Base-by-base conservation (phyloP, 2,797 vertebrate genomes). In the Notolabrus celidotus region DNA sequence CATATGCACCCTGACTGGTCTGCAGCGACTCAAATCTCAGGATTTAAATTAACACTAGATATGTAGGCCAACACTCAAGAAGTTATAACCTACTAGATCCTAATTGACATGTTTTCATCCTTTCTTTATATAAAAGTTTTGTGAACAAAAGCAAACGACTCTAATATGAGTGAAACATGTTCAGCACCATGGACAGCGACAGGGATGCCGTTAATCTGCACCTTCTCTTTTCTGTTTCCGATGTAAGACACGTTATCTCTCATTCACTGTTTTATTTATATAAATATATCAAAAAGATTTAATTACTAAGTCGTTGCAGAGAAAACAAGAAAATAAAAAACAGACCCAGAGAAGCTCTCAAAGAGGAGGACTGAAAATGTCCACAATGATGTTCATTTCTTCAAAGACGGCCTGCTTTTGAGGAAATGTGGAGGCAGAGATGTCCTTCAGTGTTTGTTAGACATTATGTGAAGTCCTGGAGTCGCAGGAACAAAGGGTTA, bases 371-470 rank as follows among this genome's bases (percentile, higher is more conserved):
- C 14, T 17, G 1, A 17, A 1, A 0, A 25, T 22, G 46, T 25
- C 41, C 46, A 3, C 25, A 43, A 43, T 23, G 3, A 34, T 23
- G 17, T 12, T 59, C 29, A 46, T 10, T 45, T 16, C 9, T 53
- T 38, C n/a, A 70, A 20, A 69, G 22, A 53, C 8, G 27, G 33
- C 0, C 11, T 39, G 23, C 12, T 46, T 31, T 47, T 17, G 15
- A 43, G 16, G 38, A 34, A 34, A 50, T 31, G 38, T 34, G n/a
- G 10, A 42, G 36, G 55, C 27, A 31, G 5, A 7, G 16, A 46
- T 41, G 55, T 49, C 62, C 34, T 67, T 74, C 71, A 55, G 16
- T 41, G 6, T 20, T 12, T 33, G 25, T 27, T 50, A 29, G 31
- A 17, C 9, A 54, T 5, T 33, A 20, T 12, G 19, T 11, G 15